Evolutionary conservation across 2,113 vertebrate genomes (phyloP), one percentile per base, ranked within the genome.

Genomic region (Willisornis vidua): DNA sequence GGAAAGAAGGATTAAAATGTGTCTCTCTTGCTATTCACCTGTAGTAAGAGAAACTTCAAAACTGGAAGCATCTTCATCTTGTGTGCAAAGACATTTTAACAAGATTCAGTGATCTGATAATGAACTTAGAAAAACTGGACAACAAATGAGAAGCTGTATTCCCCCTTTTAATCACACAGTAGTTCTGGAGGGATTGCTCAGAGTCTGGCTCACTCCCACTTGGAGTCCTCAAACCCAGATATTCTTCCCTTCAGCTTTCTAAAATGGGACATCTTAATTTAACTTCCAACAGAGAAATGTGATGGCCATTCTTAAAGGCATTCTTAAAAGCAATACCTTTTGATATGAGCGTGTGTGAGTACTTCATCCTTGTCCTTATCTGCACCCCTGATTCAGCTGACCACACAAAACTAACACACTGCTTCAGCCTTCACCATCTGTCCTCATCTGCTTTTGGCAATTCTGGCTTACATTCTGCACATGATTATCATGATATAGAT

Each of bases 401-500:
- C 51, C n/a, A 52, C 26, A 20, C 41, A 57, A 65, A 78, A 49
- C 16, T 17, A 33, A 71, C 14, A 18, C 4, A 31, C 8, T n/a
- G 35, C 68, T 85, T 51, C 49, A 93, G 70, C 78, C 65, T 85
- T 70, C n/a, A 29, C n/a, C 41, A 25, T 35, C 33, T 61, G 41
- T 70, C 49, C 26, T 77, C 35, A 52, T 19, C n/a, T 1, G 3
- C 57, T 74, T 90, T 58, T 45, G 46, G 61, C 37, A 78, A 26
- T n/a, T 45, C 83, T 87, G 51, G 37, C 65, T 82, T 29, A 24
- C 9, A 7, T 71, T 49, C 78, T 70, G 23, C 11, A 31, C 13
- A 3, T 31, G 12, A 55, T 7, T 29, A 39, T 24, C 2, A 1
- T 11, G 19, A 29, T 26, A 26, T 0, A 48, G 37, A 29, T 24